phyloP scores from a whole-genome alignment of 1,140 invertebrate genomes.

The Anastatus disparis region DNA sequence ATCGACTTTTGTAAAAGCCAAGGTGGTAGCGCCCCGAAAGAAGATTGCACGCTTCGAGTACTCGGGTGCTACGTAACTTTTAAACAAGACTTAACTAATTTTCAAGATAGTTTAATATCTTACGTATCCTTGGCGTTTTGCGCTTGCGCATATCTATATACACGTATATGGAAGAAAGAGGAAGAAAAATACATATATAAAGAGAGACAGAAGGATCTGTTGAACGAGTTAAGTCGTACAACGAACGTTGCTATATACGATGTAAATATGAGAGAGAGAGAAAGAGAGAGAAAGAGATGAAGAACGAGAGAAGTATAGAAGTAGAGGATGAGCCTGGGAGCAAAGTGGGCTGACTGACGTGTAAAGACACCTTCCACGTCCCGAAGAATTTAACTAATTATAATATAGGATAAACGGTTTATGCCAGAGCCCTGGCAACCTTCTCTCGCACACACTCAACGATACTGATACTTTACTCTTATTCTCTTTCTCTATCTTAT shows the following conservation, averaged over 20 bases:
- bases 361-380: constrained; percentile 67
- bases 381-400: constrained; percentile 69
- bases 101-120: constrained; percentile 66
- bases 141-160: no score
- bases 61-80: constrained; percentile 56
- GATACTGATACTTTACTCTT: constrained; percentile 59
- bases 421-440: constrained; percentile 62
- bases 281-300: neutral
- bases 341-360: constrained; percentile 66
- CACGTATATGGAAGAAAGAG: no score
- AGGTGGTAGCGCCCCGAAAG: neutral
- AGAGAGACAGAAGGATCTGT: no score
- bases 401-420: constrained; percentile 68
- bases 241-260: constrained; percentile 40
- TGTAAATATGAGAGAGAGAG: constrained; percentile 16
- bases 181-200: no score
- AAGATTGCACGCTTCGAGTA: constrained; percentile 23
- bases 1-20: neutral
- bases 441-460: constrained; percentile 59
- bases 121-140: constrained; percentile 46
- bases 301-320: no score
- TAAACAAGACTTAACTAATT: constrained; percentile 66
- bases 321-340: constrained; percentile 63
- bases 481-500: constrained; percentile 24
- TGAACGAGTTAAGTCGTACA: constrained; percentile 64